Base-by-base conservation (phyloP, 2,888 invertebrate genomes). In the Mesorhabditis sp. region DNA sequence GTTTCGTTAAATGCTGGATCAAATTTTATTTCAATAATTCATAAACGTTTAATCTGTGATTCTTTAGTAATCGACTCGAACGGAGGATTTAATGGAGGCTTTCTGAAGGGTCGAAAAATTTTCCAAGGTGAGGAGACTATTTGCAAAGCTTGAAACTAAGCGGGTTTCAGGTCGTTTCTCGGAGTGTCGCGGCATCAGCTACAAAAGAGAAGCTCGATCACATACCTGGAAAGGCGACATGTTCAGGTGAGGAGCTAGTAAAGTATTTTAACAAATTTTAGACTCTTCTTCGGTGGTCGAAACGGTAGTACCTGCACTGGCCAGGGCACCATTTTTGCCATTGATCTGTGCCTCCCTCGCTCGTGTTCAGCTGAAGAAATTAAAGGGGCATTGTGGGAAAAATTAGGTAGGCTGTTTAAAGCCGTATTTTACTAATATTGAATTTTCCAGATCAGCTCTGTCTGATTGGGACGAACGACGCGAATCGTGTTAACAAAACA, bases 221-320 rank as follows among this genome's bases (percentile, higher is more conserved):
- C 58, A 50, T 50, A 50, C 58, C 58, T 50, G 58, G 58, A n/a
- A 50, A n/a, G 58, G 58, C n/a, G 58, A 50, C n/a, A 50, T 50
- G 7, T 50, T 50, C n/a, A 50, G 58, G 58, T 50, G 58, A 50
- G n/a, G 7, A n/a, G n/a, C 7, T 13, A 10, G n/a, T 13, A 50
- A n/a, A 13, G 7, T 50, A 50, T 50, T 50, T n/a, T 50, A 50
- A 50, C 7, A 50, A 50, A 50, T 50, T 50, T 50, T 50, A 50
- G 58, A 50, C n/a, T 50, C 58, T 50, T 13, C n/a, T 50, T 50
- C n/a, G 58, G 58, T 50, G n/a, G n/a, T 13, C 10, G n/a, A 50
- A n/a, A 50, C n/a, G 58, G 58, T 50, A n/a, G n/a, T 50, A 50
- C n/a, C 58, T 50, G 58, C n/a, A n/a, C 58, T 10, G n/a, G 10